Conservation (phyloP, 1,140 invertebrate species). For the Sminthurinus signatus region DNA sequence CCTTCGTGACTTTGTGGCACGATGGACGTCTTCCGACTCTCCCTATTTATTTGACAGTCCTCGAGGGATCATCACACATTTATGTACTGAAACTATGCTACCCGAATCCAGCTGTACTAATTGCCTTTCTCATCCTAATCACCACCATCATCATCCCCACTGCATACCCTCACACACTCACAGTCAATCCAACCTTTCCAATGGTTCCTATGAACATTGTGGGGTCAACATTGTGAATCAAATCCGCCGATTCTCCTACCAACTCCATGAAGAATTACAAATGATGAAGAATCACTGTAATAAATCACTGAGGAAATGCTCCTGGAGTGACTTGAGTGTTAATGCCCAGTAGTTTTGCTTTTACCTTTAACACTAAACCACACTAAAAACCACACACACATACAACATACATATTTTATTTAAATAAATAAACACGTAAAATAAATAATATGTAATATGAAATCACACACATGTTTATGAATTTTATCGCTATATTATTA, state of each 20-base stretch:
- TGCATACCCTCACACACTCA: constrained; percentile 2
- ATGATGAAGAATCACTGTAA: constrained; percentile 35
- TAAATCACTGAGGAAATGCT: constrained; percentile 26
- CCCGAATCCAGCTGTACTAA: background rate
- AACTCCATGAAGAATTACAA: constrained; percentile 42
- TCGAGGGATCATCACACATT: constrained; percentile 34
- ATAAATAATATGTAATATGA: no score
- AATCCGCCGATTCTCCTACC: constrained; percentile 36
- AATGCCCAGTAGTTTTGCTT: constrained; percentile 26
- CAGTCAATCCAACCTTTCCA: background rate
- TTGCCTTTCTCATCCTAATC: background rate
- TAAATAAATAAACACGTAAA: no score
- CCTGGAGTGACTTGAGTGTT: constrained; percentile 34
- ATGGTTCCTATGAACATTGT: constrained; percentile 19
- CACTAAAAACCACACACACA: no score
- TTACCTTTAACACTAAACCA: no score
- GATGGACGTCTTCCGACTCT: constrained; percentile 78
- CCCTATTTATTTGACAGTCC: constrained; percentile 68
- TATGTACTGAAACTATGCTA: constrained; percentile 3
- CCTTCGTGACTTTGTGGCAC: constrained; percentile 71
- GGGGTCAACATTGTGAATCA: constrained; percentile 38
- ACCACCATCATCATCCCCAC: constrained; percentile 1
- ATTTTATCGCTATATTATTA: no score
- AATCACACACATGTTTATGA: no score
- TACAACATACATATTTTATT: no score